Conservation (phyloP, 2,113 vertebrate genomes). For the Urocitellus parryii region DNA sequence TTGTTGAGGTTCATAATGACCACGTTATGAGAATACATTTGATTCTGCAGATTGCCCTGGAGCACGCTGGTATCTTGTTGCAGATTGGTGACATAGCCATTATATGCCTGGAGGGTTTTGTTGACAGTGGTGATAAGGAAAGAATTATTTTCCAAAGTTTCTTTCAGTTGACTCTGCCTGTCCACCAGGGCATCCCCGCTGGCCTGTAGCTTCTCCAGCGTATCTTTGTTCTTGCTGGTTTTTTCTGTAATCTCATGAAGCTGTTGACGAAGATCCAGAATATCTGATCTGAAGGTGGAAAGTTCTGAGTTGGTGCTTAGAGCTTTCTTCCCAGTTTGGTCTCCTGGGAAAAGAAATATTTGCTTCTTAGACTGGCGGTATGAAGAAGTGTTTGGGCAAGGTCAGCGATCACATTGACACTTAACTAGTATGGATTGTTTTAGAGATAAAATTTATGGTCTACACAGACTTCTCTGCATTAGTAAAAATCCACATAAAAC, state of each 20-base stretch:
- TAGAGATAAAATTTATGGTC: not conserved
- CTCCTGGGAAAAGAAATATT: constrained; percentile 86
- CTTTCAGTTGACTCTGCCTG: constrained; percentile 93
- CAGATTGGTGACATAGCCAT: constrained; percentile 90
- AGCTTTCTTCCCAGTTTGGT: constrained; percentile 94
- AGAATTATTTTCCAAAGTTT: constrained; percentile 91
- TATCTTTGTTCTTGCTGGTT: constrained; percentile 92
- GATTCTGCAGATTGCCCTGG: constrained; percentile 92
- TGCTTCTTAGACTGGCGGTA: constrained; percentile 23
- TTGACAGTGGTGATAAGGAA: constrained; percentile 93
- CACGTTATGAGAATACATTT: constrained; percentile 91
- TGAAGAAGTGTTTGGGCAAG: not conserved
- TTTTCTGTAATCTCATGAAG: constrained; percentile 93
- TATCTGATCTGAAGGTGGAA: constrained; percentile 93
- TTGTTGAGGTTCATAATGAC: constrained; percentile 92
- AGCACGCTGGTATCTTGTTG: constrained; percentile 92
- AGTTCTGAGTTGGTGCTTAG: constrained; percentile 95
- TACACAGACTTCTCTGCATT: not conserved
- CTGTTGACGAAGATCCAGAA: constrained; percentile 92
- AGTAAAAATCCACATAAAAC: not conserved
- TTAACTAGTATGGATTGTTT: not conserved
- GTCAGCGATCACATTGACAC: not conserved
- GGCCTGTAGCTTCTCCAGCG: constrained; percentile 93
- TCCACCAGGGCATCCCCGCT: constrained; percentile 90
- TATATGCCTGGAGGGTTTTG: constrained; percentile 93